phyloP scores from a whole-genome alignment of 2,113 vertebrate genomes.

The Siphamia tubifer region DNA sequence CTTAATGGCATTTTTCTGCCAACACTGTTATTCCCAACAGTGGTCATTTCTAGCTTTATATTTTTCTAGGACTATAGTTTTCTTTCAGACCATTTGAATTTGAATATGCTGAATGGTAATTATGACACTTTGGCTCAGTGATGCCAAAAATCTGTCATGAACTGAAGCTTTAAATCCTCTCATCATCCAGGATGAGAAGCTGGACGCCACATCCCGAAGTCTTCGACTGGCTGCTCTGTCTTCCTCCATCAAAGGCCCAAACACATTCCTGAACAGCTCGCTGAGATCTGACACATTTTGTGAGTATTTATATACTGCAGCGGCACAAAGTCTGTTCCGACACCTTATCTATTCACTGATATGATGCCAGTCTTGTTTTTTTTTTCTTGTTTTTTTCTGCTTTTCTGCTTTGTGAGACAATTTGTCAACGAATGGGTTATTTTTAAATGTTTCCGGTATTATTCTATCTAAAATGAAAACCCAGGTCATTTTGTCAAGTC shows the following conservation, averaged over 20 bases:
- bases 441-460: not conserved
- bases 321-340: not conserved
- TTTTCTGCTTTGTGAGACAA: not conserved
- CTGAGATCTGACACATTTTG: conserved; percentile 75
- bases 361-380: not conserved
- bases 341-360: not conserved
- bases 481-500: not conserved
- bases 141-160: too few species aligned
- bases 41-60: too few species aligned
- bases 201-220: conserved; percentile 73
- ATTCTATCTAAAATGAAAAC: not conserved
- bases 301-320: conserved; percentile 75
- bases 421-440: not conserved
- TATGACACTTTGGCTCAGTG: too few species aligned
- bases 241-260: conserved; percentile 73
- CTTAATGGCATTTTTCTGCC: too few species aligned
- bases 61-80: too few species aligned
- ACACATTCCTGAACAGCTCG: conserved; percentile 77
- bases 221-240: conserved; percentile 71
- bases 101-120: too few species aligned
- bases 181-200: conserved; percentile 81
- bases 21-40: too few species aligned
- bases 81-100: too few species aligned
- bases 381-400: too few species aligned
- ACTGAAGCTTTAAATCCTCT: not conserved